Evolutionary conservation across 2,797 vertebrate species (phyloP).

Genomic region (Naso thynnoides): DNA sequence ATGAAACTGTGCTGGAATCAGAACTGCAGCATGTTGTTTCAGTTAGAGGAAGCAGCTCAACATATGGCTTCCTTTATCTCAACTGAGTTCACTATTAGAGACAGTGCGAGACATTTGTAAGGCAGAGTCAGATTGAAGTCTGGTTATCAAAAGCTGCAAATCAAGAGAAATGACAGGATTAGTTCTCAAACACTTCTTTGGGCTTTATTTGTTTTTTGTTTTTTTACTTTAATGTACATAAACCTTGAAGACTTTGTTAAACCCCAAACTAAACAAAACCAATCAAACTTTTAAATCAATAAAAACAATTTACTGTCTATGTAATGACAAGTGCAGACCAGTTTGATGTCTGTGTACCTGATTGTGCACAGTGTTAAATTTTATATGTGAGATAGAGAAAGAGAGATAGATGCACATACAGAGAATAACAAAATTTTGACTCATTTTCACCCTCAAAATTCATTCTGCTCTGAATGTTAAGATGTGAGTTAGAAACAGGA

Average conservation of each 20-base stretch:
- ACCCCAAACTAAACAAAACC: not conserved
- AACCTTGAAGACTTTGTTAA: not conserved
- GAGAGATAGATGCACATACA: not conserved
- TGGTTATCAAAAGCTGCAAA: not conserved
- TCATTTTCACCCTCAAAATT: not conserved
- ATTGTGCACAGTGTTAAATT: not conserved
- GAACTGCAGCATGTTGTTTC: constrained; percentile 24
- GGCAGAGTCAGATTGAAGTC: not conserved
- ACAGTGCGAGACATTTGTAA: constrained; percentile 18
- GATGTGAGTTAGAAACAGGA: not conserved
- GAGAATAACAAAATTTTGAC: not conserved
- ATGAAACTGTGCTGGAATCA: constrained; percentile 40
- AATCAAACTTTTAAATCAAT: not conserved
- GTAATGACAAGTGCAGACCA: too few species aligned
- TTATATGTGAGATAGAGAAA: too few species aligned
- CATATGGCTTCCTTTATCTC: constrained; percentile 40
- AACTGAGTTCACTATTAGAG: constrained; percentile 36
- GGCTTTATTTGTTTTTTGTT: not conserved
- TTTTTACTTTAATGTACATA: not conserved
- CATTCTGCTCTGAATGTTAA: constrained; percentile 7
- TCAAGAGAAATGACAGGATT: not conserved
- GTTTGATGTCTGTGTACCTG: not conserved
- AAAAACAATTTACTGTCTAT: not conserved
- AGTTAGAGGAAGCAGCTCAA: constrained; percentile 31
- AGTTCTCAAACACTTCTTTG: not conserved